Conservation (phyloP, 2,888 invertebrate genomes). For the Syritta pipiens region DNA sequence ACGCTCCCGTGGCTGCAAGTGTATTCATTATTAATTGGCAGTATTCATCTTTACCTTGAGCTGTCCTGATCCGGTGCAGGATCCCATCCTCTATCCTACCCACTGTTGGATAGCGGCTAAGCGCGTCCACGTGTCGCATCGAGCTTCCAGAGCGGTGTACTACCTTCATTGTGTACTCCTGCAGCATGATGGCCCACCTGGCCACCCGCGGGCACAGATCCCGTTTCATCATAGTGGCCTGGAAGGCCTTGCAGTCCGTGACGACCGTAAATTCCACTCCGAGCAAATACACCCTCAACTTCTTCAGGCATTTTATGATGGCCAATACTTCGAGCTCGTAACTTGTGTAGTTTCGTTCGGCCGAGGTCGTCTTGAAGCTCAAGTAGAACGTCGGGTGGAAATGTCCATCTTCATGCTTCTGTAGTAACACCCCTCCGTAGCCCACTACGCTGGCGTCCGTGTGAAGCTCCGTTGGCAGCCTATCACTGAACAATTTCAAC, state of each 20-base stretch:
- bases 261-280: constrained; percentile 37
- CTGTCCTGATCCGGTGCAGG: neutral
- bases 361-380: constrained; percentile 15
- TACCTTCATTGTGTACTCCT: constrained; percentile 15
- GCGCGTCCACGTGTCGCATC: constrained; percentile 29
- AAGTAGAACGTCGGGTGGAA: constrained; percentile 72
- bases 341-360: constrained; percentile 70
- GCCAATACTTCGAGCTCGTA: constrained; percentile 72
- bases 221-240: constrained; percentile 18
- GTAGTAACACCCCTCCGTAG: constrained; percentile 71
- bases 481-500: constrained; percentile 71
- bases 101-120: constrained; percentile 11
- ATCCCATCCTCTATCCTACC: neutral
- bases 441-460: constrained; percentile 71
- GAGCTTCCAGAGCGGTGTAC: constrained; percentile 10
- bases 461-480: constrained; percentile 58
- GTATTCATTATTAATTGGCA: neutral
- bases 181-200: constrained; percentile 19
- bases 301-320: constrained; percentile 18
- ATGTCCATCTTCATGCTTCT: constrained; percentile 52
- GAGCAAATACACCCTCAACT: constrained; percentile 71
- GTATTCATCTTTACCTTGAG: neutral
- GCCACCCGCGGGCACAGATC: constrained; percentile 14
- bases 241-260: constrained; percentile 27
- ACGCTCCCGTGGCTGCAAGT: neutral